phyloP scores from a whole-genome alignment of 2,888 invertebrate genomes.

The Malthinus seriepunctatus region DNA sequence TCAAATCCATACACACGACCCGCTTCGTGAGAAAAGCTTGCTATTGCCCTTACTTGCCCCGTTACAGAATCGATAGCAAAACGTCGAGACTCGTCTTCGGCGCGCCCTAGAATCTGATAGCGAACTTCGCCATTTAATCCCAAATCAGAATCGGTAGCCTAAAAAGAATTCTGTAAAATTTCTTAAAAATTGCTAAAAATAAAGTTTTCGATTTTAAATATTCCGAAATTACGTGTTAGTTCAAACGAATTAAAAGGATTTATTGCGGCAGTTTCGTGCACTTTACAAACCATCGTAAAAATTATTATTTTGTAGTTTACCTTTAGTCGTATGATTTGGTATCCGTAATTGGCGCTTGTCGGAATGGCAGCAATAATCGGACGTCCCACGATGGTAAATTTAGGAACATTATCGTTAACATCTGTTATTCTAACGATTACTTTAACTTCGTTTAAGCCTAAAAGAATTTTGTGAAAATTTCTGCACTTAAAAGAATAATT shows the following conservation, averaged over 20 bases:
- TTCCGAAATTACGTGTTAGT: too few relatives aligned
- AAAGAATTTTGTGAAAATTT: constrained; percentile 10
- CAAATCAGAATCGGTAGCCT: constrained; percentile 76
- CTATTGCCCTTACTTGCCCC: constrained; percentile 75
- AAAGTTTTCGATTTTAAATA: too few relatives aligned
- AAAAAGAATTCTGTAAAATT: neutral
- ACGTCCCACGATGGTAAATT: constrained; percentile 72
- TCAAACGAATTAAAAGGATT: too few relatives aligned
- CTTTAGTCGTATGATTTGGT: constrained; percentile 75
- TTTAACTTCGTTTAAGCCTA: constrained; percentile 73
- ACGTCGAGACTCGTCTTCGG: constrained; percentile 71
- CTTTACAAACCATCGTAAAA: too few relatives aligned
- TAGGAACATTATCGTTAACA: constrained; percentile 82
- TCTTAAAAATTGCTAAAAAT: neutral
- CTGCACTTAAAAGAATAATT: neutral
- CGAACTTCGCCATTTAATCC: constrained; percentile 79
- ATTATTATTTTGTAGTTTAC: constrained; percentile 50
- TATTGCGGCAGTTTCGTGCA: too few relatives aligned
- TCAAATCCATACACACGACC: constrained; percentile 84
- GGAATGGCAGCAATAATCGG: constrained; percentile 85
- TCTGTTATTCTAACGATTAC: constrained; percentile 77
- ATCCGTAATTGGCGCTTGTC: constrained; percentile 79
- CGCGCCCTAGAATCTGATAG: constrained; percentile 70
- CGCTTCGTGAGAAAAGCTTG: constrained; percentile 68
- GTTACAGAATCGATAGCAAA: constrained; percentile 78